Conservation (phyloP, 1,140 invertebrate genomes). For the Nasonia vitripennis region DNA sequence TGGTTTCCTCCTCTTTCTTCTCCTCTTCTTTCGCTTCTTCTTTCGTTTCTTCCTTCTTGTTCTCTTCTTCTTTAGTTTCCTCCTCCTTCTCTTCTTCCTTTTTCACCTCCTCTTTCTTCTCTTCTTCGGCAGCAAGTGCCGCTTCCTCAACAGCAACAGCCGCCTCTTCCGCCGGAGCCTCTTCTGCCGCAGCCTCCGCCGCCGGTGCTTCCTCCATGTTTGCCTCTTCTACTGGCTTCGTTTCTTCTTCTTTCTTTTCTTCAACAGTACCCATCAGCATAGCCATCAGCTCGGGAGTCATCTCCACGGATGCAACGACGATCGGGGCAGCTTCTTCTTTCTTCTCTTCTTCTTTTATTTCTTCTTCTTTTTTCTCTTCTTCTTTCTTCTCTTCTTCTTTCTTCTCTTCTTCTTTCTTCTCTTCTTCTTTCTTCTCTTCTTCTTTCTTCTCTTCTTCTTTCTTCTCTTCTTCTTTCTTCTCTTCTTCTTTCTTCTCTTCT, state of each 20-base stretch:
- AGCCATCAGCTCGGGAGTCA: constrained; percentile 27
- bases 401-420: not conserved
- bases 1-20: too few relatives aligned
- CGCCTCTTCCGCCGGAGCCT: not conserved
- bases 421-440: too few relatives aligned
- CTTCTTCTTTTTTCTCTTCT: not conserved
- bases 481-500: too few relatives aligned
- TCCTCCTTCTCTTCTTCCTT: not conserved
- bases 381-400: not conserved
- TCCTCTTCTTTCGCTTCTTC: too few relatives aligned
- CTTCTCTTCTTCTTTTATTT: not conserved
- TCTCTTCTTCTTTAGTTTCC: not conserved
- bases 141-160: not conserved
- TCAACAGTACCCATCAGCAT: constrained; percentile 1
- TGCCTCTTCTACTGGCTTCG: not conserved
- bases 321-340: not conserved
- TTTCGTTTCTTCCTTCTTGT: too few relatives aligned
- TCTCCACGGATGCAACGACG: not conserved
- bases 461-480: too few relatives aligned
- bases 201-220: constrained; percentile 49
- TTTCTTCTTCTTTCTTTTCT: constrained; percentile 34
- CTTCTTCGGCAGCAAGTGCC: not conserved
- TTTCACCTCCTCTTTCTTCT: not conserved
- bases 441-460: not conserved
- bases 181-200: not conserved